Evolutionary conservation across 2,888 invertebrate genomes (phyloP).

Genomic region (Stratiomys singularior): DNA sequence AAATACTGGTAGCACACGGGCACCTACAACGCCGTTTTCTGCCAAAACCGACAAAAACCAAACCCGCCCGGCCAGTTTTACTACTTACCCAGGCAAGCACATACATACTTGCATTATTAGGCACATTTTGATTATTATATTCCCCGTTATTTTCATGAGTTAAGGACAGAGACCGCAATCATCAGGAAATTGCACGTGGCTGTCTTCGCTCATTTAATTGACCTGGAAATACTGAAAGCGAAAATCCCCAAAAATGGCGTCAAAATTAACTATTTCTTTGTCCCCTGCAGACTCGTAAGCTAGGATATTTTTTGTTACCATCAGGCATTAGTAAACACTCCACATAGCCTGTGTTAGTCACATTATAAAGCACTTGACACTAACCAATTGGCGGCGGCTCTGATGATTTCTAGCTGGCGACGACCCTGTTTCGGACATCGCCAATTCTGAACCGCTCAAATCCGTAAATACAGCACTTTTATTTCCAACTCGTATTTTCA

Average conservation of each 20-base stretch:
- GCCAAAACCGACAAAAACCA: constrained; percentile 13
- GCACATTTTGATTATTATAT: not conserved
- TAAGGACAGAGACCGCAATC: not conserved
- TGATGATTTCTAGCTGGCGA: constrained; percentile 57
- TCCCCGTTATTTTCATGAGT: not conserved
- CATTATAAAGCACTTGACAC: constrained; percentile 53
- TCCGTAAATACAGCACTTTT: not conserved
- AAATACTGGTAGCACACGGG: constrained; percentile 6
- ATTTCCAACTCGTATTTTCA: not conserved
- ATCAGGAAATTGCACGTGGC: not conserved
- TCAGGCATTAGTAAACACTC: not conserved
- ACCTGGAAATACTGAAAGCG: constrained; percentile 2
- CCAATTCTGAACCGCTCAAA: constrained; percentile 17
- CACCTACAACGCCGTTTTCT: not conserved
- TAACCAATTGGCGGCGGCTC: constrained; percentile 64
- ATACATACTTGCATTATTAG: constrained; percentile 19
- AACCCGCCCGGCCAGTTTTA: constrained; percentile 47
- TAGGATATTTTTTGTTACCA: not conserved
- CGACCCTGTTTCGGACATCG: constrained; percentile 65
- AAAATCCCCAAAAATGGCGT: constrained; percentile 50
- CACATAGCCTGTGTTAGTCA: not conserved
- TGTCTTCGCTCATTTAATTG: not conserved
- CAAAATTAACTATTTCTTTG: constrained; percentile 29
- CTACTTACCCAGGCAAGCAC: constrained; percentile 20
- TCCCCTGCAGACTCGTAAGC: not conserved